These are phyloP conservation scores for Globodera rostochiensis DNA, from an alignment of 1,140 invertebrate species.

Conservation along the genomic window DNA sequence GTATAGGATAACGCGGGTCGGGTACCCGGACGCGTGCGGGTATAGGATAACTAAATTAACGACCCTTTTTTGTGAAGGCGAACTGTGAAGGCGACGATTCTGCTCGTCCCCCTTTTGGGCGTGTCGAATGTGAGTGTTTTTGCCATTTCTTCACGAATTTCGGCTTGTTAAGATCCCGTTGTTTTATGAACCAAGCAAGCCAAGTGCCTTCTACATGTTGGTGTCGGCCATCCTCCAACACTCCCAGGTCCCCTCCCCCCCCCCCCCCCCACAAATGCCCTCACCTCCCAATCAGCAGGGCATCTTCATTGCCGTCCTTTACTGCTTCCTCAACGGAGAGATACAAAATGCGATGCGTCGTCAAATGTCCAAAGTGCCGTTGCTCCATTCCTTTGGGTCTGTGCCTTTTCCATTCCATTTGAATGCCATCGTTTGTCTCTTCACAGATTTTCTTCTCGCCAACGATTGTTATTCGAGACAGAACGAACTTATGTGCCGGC, in stretches of 20 bases:
- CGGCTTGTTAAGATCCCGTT: constrained; percentile 61
- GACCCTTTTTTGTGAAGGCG: constrained; percentile 62
- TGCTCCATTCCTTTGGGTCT: constrained; percentile 53
- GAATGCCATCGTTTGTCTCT: background rate
- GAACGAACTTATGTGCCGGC: constrained; percentile 61
- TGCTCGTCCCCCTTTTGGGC: constrained; percentile 69
- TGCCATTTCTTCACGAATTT: background rate
- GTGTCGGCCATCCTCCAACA: constrained; percentile 68
- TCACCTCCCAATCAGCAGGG: constrained; percentile 64
- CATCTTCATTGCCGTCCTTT: constrained; percentile 68
- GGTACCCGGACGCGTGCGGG: too few species aligned
- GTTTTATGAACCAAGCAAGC: constrained; percentile 66
- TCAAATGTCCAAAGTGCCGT: constrained; percentile 58
- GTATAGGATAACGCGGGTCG: too few species aligned
- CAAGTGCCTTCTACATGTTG: constrained; percentile 66
- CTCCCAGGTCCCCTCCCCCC: constrained; percentile 65
- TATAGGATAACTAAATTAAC: background rate
- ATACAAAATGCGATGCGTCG: constrained; percentile 64
- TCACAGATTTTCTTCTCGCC: constrained; percentile 27
- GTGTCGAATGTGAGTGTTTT: constrained; percentile 65
- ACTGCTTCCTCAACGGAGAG: constrained; percentile 70
- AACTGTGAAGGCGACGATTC: constrained; percentile 69
- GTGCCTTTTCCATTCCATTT: background rate
- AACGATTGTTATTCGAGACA: constrained; percentile 54
- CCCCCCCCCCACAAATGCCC: constrained; percentile 1